Evolutionary conservation across 23 tunicate species (phyloP), one percentile per base, ranked within the genome.

Genomic region (Styela plicata): DNA sequence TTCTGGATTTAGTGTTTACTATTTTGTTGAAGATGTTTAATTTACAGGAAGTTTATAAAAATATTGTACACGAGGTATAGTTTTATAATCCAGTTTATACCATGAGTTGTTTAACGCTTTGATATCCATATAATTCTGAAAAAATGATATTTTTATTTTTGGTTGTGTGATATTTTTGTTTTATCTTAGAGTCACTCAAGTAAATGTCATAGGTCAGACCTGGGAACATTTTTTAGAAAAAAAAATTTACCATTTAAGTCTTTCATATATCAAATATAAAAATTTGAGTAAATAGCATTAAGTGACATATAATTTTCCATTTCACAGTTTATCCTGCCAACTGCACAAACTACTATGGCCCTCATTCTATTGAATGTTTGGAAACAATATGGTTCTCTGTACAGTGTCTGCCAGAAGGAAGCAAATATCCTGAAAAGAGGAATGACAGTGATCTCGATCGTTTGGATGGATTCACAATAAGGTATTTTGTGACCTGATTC

Each of bases 281-380:
- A 57, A 18, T 57, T 18, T 57, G 18, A 18, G 19, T 57, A 57
- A 18, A 57, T 57, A 57, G 64, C 20, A 57, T 57, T 20, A 57
- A 57, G 20, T 20, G 18, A 18, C 20, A 20, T 18, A 57, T 18
- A 57, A 18, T 57, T 18, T 18, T 57, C 19, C 20, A 57, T 57
- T 18, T 57, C 20, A 17, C 18, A 66, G 70, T 66, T 10, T 66
- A 7, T 66, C 70, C 70, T 24, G 18, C 70, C 7, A 27, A 27
- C 18, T 66, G 77, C 29, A 71, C 35, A 30, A 71, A 71, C 3
- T 71, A 71, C 37, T 80, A 66, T 65, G 84, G 84, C 20, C 74
- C 30, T 10, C 84, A 80, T 34, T 28, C 84, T 2, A n/a, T 64
- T 16, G 84, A 80, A n/a, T 80, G 84, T 64, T 36, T 80, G 74